Evolutionary conservation across 2,888 invertebrate genomes (phyloP).

Genomic region (Cheilosia grossa): DNA sequence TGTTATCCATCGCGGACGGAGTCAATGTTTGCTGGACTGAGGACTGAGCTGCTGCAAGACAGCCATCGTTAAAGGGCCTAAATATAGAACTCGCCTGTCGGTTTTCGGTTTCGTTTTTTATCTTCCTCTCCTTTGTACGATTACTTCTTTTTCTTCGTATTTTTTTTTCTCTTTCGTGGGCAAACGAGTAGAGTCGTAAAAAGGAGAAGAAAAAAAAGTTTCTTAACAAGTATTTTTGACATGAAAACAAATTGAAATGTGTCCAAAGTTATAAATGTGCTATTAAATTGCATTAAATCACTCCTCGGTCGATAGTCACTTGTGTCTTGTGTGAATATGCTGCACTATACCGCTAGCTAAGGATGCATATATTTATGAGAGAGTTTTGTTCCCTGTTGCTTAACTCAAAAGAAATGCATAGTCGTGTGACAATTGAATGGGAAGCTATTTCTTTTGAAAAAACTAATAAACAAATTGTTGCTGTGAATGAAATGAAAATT

Average conservation of each 20-base stretch:
- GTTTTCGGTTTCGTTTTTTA: constrained; percentile 4
- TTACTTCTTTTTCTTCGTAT: constrained; percentile 2
- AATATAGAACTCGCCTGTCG: constrained; percentile 52
- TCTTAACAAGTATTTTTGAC: constrained; percentile 64
- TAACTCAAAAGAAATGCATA: constrained; percentile 32
- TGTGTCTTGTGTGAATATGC: constrained; percentile 13
- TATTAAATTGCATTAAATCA: constrained; percentile 75
- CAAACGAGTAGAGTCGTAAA: constrained; percentile 1
- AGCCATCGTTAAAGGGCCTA: constrained; percentile 50
- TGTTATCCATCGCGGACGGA: constrained; percentile 23
- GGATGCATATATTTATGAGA: constrained; percentile 40
- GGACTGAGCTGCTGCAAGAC: constrained; percentile 16
- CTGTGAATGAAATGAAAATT: constrained; percentile 6
- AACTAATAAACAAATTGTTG: constrained; percentile 12
- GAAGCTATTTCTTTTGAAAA: constrained; percentile 18
- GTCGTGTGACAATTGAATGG: constrained; percentile 61
- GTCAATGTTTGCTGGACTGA: constrained; percentile 40
- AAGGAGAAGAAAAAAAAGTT: constrained; percentile 18
- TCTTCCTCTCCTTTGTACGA: neutral
- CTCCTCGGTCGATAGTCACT: constrained; percentile 56
- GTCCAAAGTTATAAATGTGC: constrained; percentile 73
- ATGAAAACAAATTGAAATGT: constrained; percentile 75
- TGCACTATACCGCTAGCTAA: constrained; percentile 34
- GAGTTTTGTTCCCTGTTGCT: constrained; percentile 14
- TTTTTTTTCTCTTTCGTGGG: constrained; percentile 2